phyloP scores from a whole-genome alignment of 2,797 vertebrate genomes.

The Siniperca undulata region DNA sequence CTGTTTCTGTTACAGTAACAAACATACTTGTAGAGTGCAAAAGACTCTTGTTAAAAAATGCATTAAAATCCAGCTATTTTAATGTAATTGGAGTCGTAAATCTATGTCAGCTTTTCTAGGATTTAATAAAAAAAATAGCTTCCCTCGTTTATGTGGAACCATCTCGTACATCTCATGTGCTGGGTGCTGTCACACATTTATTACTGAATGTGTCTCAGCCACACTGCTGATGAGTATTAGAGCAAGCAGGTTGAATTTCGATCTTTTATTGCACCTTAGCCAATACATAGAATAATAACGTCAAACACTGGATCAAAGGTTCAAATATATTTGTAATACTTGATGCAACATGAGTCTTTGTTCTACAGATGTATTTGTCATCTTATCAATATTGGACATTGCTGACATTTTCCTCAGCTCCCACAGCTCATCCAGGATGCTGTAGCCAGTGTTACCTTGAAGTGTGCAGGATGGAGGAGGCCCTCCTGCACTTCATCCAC shows the following conservation, averaged over 20 bases:
- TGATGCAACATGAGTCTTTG: neutral
- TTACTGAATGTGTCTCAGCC: constrained; percentile 31
- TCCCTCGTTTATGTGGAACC: constrained; percentile 17
- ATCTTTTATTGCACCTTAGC: constrained; percentile 23
- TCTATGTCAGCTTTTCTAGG: constrained; percentile 7
- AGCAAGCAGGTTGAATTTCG: constrained; percentile 21
- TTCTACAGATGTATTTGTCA: neutral
- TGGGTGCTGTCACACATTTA: constrained; percentile 28
- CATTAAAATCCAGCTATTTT: constrained; percentile 12
- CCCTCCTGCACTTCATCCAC: constrained; percentile 16
- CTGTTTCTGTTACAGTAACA: neutral
- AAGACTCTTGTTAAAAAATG: neutral
- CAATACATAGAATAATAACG: constrained; percentile 10
- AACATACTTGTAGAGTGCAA: neutral
- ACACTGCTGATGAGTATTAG: constrained; percentile 24
- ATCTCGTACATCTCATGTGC: constrained; percentile 17
- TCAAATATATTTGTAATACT: neutral
- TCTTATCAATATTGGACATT: neutral
- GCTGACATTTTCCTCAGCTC: constrained; percentile 18
- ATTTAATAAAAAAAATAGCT: constrained; percentile 28
- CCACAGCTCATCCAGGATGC: constrained; percentile 47
- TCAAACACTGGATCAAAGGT: neutral
- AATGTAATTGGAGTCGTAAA: constrained; percentile 24
- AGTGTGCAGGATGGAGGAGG: constrained; percentile 22
- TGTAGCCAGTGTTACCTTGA: constrained; percentile 24